Evolutionary conservation across 2,113 vertebrate genomes (phyloP).

Genomic region (Labrus mixtus): DNA sequence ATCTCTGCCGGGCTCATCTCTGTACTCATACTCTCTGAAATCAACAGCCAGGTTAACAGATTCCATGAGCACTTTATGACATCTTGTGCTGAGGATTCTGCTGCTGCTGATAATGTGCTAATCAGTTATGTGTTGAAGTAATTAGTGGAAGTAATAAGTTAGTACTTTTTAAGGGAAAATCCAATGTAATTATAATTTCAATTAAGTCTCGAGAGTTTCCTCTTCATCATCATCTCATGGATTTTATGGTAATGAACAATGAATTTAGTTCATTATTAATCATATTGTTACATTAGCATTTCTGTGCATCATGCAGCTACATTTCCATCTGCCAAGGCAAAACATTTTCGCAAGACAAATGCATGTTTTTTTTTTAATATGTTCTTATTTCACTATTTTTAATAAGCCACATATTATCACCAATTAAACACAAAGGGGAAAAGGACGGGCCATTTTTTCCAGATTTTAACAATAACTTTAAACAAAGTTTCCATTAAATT

Average conservation of each 20-base stretch:
- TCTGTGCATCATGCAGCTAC: neutral
- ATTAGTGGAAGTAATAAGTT: conserved; percentile 12
- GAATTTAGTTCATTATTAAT: conserved; percentile 3
- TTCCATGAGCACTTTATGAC: conserved; percentile 9
- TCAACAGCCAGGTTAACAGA: conserved; percentile 12
- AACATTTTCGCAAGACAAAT: too few species aligned
- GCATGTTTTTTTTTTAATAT: too few species aligned
- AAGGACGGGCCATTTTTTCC: too few species aligned
- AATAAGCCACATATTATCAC: too few species aligned
- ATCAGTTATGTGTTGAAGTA: conserved; percentile 30
- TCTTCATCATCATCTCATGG: conserved; percentile 3
- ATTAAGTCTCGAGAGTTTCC: conserved; percentile 11
- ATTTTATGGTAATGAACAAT: conserved; percentile 15
- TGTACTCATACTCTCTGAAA: conserved; percentile 7
- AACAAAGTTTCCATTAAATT: too few species aligned
- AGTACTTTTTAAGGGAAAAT: conserved; percentile 1
- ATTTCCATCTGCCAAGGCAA: neutral
- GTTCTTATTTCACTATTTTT: too few species aligned
- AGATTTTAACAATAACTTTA: too few species aligned
- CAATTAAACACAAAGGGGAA: too few species aligned
- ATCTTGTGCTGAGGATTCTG: neutral
- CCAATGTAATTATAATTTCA: conserved; percentile 8
- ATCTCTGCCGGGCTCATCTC: conserved; percentile 13
- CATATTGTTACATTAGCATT: conserved; percentile 4
- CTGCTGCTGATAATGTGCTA: conserved; percentile 6